Evolutionary conservation across 2,888 invertebrate species (phyloP), one percentile per base, ranked within the genome.

Genomic region (Periphyllus acericola): DNA sequence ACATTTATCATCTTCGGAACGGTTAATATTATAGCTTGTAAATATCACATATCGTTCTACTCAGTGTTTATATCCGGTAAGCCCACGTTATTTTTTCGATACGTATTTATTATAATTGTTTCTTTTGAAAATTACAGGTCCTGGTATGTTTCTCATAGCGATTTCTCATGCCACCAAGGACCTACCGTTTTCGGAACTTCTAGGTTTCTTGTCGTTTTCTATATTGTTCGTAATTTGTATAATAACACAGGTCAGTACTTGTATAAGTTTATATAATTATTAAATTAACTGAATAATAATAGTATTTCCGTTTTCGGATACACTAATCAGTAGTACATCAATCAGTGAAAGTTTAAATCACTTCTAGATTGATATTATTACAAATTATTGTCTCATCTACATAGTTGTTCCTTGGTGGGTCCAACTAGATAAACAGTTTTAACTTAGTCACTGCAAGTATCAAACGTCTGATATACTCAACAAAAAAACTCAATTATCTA

Each of bases 21-120:
- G 0, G 79, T 68, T 17, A 71, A 81, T 11, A 87, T 36, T 5
- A 29, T 80, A 40, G 74, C 80, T 4, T 40, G 21, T 74, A 74
- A 80, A 40, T 74, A 32, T 21, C 74, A 87, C 40, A 74, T 80
- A 8, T 14, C 21, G 5, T 40, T 87, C 40, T 14, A 36, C 3
- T 46, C 72, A 1, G 86, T 87, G 60, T 87, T 87, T 29, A 72
- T 74, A 60, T 87, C 80, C 21, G 86, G 86, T 87, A 55, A 84
- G 66, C 36, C 17, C 40, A 14, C 46, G 46, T 46, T 14, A 14
- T 11, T 2, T 46, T 9, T 9, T 5, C 14, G 14, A 40, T 84
- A 21, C 14, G 9, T 36, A 76, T 46, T 52, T 19, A 11, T 21
- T 14, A 32, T 32, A 17, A 83, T 83, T 19, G 34, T 25, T 76